Percentiles rank a stretch among this genome's conserved stretches.
Conservation (phyloP, 2,797 vertebrate species). For the Serranus cabrilla region DNA sequence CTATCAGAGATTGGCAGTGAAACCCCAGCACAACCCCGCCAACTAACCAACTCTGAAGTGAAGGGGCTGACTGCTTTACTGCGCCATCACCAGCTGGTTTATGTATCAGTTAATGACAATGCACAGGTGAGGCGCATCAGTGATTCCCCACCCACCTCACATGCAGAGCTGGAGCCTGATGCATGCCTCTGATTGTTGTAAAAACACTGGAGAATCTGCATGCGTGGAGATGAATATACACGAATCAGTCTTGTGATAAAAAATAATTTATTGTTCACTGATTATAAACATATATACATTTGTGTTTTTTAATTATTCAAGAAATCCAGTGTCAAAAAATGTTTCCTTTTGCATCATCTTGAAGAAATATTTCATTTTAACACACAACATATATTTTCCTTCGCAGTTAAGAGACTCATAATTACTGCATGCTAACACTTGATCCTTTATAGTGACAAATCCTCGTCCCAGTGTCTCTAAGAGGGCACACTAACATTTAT, state of each 20-base stretch:
- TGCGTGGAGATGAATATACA: neutral
- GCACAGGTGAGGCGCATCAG: conserved; percentile 64
- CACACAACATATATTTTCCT: neutral
- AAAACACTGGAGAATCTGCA: neutral
- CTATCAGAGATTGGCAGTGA: conserved; percentile 27
- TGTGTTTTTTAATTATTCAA: conserved; percentile 7
- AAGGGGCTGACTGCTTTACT: conserved; percentile 9
- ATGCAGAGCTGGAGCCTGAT: neutral
- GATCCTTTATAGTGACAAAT: conserved; percentile 30
- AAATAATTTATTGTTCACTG: conserved; percentile 46
- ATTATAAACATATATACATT: conserved; percentile 25
- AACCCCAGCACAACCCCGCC: conserved; percentile 20
- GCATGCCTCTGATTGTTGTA: neutral
- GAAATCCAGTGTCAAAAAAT: neutral
- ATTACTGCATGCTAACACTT: conserved; percentile 3
- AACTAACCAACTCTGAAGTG: conserved; percentile 42
- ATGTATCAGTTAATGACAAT: conserved; percentile 26
- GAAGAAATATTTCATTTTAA: neutral
- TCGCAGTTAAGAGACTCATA: conserved; percentile 7
- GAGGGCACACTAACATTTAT: conserved; percentile 26
- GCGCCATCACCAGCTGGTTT: conserved; percentile 42
- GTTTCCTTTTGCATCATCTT: neutral
- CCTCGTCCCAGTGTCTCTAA: neutral
- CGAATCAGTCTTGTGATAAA: neutral
- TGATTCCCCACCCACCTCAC: neutral